Conservation (phyloP, 2,113 vertebrate species). For the Motacilla alba region DNA sequence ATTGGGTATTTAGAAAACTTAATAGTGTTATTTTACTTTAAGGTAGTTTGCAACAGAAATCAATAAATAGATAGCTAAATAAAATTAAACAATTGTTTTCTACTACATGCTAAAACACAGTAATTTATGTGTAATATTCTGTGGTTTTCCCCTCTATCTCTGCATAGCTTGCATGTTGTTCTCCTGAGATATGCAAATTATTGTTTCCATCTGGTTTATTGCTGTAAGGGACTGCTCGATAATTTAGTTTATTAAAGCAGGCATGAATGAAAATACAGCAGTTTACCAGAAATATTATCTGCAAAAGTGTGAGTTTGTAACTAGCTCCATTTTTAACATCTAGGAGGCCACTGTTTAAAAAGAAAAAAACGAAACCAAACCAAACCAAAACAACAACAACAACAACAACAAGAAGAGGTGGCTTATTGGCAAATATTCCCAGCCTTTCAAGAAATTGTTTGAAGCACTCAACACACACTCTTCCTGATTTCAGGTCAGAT, state of each 20-base stretch:
- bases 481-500: neutral
- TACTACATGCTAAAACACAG: neutral
- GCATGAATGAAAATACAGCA: conserved; percentile 35
- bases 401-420: neutral
- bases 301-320: neutral
- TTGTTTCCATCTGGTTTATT: conserved; percentile 49
- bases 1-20: neutral
- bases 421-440: neutral
- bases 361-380: too few species aligned
- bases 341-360: neutral
- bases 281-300: neutral
- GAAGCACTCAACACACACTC: neutral
- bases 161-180: neutral
- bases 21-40: neutral
- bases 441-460: neutral
- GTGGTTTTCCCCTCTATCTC: neutral
- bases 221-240: neutral
- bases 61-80: neutral
- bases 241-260: conserved; percentile 47
- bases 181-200: conserved; percentile 46
- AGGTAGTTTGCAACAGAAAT: neutral
- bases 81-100: neutral
- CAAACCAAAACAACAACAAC: too few species aligned
- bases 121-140: neutral
- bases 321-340: neutral